Percentiles rank a stretch among this genome's conserved stretches.
These are phyloP conservation scores for Actinia tenebrosa DNA, from an alignment of 64 coral and sea anemone genomes.

Conservation along the genomic window DNA sequence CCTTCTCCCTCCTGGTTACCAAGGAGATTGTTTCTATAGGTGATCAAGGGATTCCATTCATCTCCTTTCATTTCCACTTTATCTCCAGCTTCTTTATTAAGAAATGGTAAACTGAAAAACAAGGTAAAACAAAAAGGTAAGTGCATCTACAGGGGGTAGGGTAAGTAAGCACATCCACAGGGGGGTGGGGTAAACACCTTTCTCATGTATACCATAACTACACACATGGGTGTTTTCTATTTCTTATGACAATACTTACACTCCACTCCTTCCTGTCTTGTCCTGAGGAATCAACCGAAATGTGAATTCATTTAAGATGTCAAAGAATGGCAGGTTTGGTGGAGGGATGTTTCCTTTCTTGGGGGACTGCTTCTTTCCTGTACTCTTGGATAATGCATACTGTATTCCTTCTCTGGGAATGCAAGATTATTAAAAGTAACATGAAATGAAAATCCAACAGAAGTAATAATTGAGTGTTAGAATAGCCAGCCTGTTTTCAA, in stretches of 20 bases:
- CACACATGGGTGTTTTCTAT: not conserved
- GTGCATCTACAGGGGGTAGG: too few species aligned
- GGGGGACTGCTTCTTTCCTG: conserved; percentile 2
- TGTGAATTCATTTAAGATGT: conserved; percentile 88
- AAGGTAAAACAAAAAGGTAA: not conserved
- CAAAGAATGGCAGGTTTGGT: conserved; percentile 78
- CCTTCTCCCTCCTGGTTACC: conserved; percentile 60
- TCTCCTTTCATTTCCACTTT: conserved; percentile 61
- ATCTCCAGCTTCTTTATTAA: conserved; percentile 61
- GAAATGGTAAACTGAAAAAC: conserved; percentile 59
- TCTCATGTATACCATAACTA: too few species aligned
- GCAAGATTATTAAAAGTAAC: not conserved
- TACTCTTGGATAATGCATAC: conserved; percentile 45
- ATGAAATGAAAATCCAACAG: not conserved
- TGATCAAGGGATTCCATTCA: conserved; percentile 71
- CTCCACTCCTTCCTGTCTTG: conserved; percentile 70
- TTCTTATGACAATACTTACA: conserved; percentile 50
- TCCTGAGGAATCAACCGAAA: conserved; percentile 81
- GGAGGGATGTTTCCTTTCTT: conserved; percentile 37
- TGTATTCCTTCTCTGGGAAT: conserved; percentile 64
- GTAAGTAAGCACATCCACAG: not conserved
- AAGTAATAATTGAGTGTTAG: not conserved
- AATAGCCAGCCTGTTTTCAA: not conserved
- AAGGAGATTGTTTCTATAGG: conserved; percentile 58
- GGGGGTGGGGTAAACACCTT: too few species aligned